Conservation (phyloP, 2,797 vertebrate species). For the Melopsittacus undulatus region DNA sequence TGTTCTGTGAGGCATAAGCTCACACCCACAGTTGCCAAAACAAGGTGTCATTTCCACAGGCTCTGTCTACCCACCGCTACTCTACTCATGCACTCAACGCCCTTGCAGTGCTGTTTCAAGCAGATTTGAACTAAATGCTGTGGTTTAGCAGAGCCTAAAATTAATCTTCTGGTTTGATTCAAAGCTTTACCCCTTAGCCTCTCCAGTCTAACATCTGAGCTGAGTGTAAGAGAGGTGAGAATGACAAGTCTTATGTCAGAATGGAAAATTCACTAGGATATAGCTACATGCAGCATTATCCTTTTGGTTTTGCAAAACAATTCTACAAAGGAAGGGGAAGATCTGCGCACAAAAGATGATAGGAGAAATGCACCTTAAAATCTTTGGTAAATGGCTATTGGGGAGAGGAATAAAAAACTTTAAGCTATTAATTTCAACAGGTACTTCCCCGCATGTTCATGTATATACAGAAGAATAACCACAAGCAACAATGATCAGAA, state of each 20-base stretch:
- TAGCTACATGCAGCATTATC: neutral
- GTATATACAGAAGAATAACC: neutral
- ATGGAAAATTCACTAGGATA: neutral
- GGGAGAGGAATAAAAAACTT: neutral
- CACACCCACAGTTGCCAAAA: neutral
- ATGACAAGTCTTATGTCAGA: neutral
- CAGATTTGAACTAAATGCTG: neutral
- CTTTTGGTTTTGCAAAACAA: neutral
- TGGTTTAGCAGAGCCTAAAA: neutral
- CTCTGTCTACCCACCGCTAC: neutral
- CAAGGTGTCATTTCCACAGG: neutral
- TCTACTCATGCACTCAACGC: neutral
- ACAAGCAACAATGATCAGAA: neutral
- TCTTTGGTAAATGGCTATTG: neutral
- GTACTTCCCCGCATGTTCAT: neutral
- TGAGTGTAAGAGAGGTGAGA: neutral
- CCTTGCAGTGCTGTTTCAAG: accelerated
- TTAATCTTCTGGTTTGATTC: neutral
- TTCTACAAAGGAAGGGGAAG: neutral
- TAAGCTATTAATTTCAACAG: neutral
- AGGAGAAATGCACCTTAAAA: neutral
- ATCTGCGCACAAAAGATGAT: neutral
- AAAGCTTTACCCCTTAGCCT: neutral
- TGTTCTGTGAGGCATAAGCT: neutral
- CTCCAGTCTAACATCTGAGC: neutral